Base-by-base conservation (phyloP, 1,140 invertebrate species). In the Drosophila ananassae region DNA sequence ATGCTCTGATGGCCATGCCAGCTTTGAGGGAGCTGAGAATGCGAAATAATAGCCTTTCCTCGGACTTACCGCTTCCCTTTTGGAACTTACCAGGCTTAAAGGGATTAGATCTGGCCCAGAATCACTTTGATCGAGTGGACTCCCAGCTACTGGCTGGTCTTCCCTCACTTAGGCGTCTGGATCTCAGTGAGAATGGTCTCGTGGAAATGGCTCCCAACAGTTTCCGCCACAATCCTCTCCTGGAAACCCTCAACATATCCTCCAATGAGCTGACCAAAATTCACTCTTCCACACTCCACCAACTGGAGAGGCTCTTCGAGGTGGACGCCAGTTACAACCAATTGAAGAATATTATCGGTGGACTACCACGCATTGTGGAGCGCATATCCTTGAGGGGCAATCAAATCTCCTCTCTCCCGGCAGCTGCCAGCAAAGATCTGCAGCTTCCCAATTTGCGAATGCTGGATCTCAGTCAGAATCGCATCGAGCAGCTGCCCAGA, bases 61-160 rank as follows among this genome's bases (percentile, higher is more conserved):
- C 95, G 76, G 92, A 93, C 9, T 92, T 93, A 61, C 94, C 94
- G 58, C 92, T 94, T 64, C 95, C 96, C 1, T 95, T 96, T 79
- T 97, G 96, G 96, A 96, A 97, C 92, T 92, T 97, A 10, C 96
- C 96, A 1, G 94, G 95, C 6, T 92, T 97, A 3, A 97, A 97
- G 92, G 96, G 96, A 0, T 91, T 98, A 47, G 97, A 98, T 92
- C 91, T 98, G 28, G 95, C 96, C 0, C 93, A 93, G 39, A 98
- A 98, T 82, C 95, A 95, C 60, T 95, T 97, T 63, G 93, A 94
- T 47, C 93, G 94, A 2, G 77, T 98, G 2, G 95, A 96, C 77
- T 94, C 95, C 3, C 94, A 94, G 41, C 91, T 97, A 12, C 91
- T 98, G 17, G 93, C 93, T 1, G 96, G 96, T 76, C 87, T 97